phyloP scores from a whole-genome alignment of 2,888 invertebrate genomes.

The Biston betularia region DNA sequence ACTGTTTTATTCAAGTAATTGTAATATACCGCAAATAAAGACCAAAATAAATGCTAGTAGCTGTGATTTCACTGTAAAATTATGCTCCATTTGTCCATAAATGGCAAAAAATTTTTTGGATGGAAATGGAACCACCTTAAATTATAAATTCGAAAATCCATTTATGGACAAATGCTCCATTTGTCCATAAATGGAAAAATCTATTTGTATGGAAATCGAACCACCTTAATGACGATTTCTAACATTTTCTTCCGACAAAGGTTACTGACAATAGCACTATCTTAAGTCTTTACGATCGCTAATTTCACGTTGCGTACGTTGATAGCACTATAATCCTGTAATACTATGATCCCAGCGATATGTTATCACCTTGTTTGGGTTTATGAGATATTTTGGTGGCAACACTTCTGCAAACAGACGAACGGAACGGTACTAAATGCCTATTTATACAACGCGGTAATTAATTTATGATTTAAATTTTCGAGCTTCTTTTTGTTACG shows the following conservation, averaged over 20 bases:
- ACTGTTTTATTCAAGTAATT: too few species aligned
- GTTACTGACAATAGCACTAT: slow-evolving; percentile 13
- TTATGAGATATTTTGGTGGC: slow-evolving; percentile 43
- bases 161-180: too few species aligned
- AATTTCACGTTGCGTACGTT: slow-evolving; percentile 45
- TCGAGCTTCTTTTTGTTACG: neutral
- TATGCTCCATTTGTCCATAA: too few species aligned
- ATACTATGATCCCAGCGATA: slow-evolving; percentile 55
- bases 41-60: too few species aligned
- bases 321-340: slow-evolving; percentile 55
- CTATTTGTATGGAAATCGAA: too few species aligned
- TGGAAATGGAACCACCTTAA: too few species aligned
- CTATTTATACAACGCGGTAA: neutral
- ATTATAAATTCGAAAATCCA: too few species aligned
- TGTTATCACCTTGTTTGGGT: slow-evolving; percentile 56
- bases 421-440: neutral
- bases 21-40: too few species aligned
- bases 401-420: slow-evolving; percentile 40
- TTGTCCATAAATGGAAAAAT: too few species aligned
- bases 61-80: too few species aligned
- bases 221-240: neutral
- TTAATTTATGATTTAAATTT: neutral
- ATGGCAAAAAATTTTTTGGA: too few species aligned
- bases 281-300: slow-evolving; percentile 46
- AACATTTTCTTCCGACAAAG: neutral